phyloP scores from a whole-genome alignment of 2,113 vertebrate species.

The Hylia prasina region DNA sequence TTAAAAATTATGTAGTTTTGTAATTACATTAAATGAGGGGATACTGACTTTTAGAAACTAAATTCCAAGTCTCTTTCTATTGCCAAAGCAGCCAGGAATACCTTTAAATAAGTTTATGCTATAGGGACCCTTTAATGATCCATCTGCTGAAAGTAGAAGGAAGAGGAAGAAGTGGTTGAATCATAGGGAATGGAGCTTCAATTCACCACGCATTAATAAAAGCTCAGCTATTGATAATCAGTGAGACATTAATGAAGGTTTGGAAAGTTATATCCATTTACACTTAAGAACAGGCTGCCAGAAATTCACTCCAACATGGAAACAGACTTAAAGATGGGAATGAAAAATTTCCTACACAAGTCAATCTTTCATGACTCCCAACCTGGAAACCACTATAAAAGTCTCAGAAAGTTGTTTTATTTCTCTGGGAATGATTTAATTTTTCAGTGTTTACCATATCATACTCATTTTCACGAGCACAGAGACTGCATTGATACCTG shows the following conservation, averaged over 20 bases:
- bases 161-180: background rate
- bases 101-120: constrained; percentile 55
- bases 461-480: background rate
- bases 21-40: constrained; percentile 53
- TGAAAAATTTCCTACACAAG: background rate
- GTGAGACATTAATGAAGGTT: background rate
- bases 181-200: background rate
- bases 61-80: constrained; percentile 47
- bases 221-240: background rate
- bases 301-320: background rate
- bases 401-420: background rate
- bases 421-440: background rate
- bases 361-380: background rate
- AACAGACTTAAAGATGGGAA: background rate
- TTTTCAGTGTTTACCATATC: background rate
- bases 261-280: background rate
- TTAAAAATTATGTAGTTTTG: constrained; percentile 56
- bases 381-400: background rate
- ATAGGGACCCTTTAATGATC: constrained; percentile 42
- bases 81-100: constrained; percentile 56
- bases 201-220: background rate
- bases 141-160: constrained; percentile 17
- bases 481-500: background rate
- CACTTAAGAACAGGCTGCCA: background rate
- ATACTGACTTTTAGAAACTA: constrained; percentile 63